phyloP scores from a whole-genome alignment of 2,797 vertebrate genomes.

The Cephalopachus bancanus region DNA sequence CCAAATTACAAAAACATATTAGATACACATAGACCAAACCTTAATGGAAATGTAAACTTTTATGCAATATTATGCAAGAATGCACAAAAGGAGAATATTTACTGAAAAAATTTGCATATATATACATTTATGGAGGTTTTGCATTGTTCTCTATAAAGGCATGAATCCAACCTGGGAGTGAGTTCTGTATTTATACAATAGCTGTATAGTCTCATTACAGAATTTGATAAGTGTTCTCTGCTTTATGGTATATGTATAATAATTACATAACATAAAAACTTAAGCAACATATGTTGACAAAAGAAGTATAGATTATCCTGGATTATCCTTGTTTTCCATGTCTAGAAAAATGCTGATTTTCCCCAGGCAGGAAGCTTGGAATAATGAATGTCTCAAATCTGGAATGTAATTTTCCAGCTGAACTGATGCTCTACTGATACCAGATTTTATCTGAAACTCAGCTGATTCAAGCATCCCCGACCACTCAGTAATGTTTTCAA shows the following conservation, averaged over 20 bases:
- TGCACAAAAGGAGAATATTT: slow-evolving; percentile 1
- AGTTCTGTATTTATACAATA: not conserved
- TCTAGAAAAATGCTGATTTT: slow-evolving; percentile 52
- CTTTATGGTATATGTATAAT: not conserved
- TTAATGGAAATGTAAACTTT: slow-evolving; percentile 57
- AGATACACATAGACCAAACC: not conserved
- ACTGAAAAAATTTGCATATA: not conserved
- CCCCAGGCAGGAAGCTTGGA: slow-evolving; percentile 47
- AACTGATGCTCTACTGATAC: slow-evolving; percentile 26
- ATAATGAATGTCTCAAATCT: slow-evolving; percentile 57
- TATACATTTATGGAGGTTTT: slow-evolving; percentile 46
- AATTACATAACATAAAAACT: slow-evolving; percentile 48
- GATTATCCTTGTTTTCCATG: not conserved
- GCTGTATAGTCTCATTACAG: not conserved
- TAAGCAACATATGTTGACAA: slow-evolving; percentile 58
- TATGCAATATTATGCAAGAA: slow-evolving; percentile 20
- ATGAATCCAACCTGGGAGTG: not conserved
- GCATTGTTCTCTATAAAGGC: not conserved
- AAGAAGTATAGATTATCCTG: slow-evolving; percentile 51
- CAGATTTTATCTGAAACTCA: slow-evolving; percentile 61
- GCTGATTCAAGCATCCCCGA: slow-evolving; percentile 51
- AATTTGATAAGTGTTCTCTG: slow-evolving; percentile 43
- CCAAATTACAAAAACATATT: slow-evolving; percentile 8
- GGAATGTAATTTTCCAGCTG: slow-evolving; percentile 66
- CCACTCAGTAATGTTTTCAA: slow-evolving; percentile 41